These are phyloP conservation scores for Poecile montanus DNA, from an alignment of 2,797 vertebrate genomes.

Conservation along the genomic window DNA sequence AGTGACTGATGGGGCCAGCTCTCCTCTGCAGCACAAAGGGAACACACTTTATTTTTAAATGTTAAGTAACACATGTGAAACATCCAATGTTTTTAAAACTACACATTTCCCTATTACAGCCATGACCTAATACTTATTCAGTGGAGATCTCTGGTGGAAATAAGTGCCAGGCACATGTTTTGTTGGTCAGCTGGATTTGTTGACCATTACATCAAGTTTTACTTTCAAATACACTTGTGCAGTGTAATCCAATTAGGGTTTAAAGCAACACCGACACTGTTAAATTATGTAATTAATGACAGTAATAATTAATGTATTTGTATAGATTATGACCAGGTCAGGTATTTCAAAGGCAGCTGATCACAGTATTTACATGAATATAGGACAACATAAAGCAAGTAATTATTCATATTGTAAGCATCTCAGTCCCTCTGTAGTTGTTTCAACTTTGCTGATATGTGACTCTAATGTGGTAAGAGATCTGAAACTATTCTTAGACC, in stretches of 20 bases:
- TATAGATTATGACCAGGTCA: background rate
- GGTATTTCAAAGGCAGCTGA: background rate
- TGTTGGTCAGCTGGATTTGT: conserved; percentile 18
- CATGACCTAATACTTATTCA: conserved; percentile 49
- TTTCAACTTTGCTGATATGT: conserved; percentile 30
- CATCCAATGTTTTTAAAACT: background rate
- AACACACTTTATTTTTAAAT: background rate
- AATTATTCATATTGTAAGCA: conserved; percentile 20
- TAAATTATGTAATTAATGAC: background rate
- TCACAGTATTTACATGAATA: background rate
- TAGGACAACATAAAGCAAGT: background rate
- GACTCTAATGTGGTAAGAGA: conserved; percentile 59
- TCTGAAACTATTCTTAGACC: conserved; percentile 73
- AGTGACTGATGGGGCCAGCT: background rate
- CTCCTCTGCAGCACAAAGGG: background rate
- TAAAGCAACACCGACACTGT: background rate
- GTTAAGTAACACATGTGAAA: background rate
- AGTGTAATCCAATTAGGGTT: background rate
- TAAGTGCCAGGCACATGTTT: conserved; percentile 15
- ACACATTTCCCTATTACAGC: background rate
- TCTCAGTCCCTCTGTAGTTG: conserved; percentile 38
- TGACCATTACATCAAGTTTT: background rate
- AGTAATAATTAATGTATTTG: background rate
- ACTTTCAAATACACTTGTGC: background rate
- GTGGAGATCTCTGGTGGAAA: conserved; percentile 2